phyloP scores from a whole-genome alignment of 1,140 invertebrate genomes.

The Orchestia grillus region DNA sequence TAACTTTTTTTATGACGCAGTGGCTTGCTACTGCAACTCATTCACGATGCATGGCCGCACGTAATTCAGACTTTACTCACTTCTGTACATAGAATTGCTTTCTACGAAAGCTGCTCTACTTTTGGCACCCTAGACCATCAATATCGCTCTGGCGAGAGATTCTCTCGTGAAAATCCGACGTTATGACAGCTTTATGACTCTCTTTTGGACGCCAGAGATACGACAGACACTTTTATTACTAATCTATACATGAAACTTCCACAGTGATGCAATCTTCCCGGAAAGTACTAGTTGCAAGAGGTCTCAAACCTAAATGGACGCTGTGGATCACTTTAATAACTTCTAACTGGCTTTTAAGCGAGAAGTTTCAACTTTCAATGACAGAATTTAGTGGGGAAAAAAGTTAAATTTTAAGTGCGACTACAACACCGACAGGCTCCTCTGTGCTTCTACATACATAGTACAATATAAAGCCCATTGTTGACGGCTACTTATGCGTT shows the following conservation, averaged over 20 bases:
- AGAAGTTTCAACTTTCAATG: neutral
- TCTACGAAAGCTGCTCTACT: neutral
- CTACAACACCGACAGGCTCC: neutral
- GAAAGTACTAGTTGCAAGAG: neutral
- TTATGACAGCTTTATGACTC: constrained; percentile 37
- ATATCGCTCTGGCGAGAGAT: constrained; percentile 17
- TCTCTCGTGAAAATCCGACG: constrained; percentile 3
- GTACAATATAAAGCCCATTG: neutral
- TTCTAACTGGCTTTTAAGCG: neutral
- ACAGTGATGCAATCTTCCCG: constrained; percentile 3
- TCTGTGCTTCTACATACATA: too few species aligned
- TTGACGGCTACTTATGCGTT: neutral
- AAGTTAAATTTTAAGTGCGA: neutral
- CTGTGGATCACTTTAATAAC: neutral
- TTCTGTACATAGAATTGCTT: constrained; percentile 18
- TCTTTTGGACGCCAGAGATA: constrained; percentile 8
- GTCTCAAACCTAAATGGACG: neutral
- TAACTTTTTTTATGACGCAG: neutral
- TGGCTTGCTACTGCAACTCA: neutral
- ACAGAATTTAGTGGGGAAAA: neutral
- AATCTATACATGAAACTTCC: constrained; percentile 49
- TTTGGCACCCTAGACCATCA: constrained; percentile 19
- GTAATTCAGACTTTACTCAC: constrained; percentile 11
- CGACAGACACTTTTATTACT: constrained; percentile 42
- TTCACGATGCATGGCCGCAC: neutral